Evolutionary conservation across 2,888 invertebrate genomes (phyloP).

Genomic region (Caenorhabditis parvicauda): DNA sequence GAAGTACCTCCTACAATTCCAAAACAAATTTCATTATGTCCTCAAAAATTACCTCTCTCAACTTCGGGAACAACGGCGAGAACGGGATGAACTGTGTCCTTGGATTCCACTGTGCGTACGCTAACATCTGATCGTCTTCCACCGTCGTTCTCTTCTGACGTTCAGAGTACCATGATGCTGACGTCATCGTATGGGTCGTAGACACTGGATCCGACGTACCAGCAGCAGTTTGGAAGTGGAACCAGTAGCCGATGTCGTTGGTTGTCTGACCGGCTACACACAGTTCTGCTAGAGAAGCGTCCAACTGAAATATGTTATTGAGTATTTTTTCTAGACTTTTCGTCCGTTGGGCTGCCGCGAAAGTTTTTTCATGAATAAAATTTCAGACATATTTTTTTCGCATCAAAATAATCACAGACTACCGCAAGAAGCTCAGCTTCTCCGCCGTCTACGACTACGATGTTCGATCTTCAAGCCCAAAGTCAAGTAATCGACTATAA

Average conservation of each 20-base stretch:
- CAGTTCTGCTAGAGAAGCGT: slow-evolving; percentile 33
- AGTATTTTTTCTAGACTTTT: too few species aligned
- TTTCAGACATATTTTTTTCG: too few species aligned
- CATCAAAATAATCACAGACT: slow-evolving; percentile 38
- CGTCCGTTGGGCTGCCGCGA: too few species aligned
- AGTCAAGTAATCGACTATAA: slow-evolving; percentile 21
- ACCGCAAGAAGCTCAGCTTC: slow-evolving; percentile 37
- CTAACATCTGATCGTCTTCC: slow-evolving; percentile 18
- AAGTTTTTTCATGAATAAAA: too few species aligned
- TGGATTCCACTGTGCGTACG: slow-evolving; percentile 31
- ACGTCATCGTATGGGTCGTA: too few species aligned
- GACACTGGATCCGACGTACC: slow-evolving; percentile 27
- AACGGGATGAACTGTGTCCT: slow-evolving; percentile 33
- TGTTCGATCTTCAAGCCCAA: neutral
- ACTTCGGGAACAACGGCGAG: slow-evolving; percentile 32
- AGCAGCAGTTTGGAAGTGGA: slow-evolving; percentile 30
- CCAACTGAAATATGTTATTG: slow-evolving; percentile 33
- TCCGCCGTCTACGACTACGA: slow-evolving; percentile 25
- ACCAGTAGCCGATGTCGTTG: slow-evolving; percentile 35
- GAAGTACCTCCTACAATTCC: too few species aligned
- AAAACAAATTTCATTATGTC: too few species aligned
- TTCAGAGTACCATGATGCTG: slow-evolving; percentile 22
- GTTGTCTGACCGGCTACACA: slow-evolving; percentile 34
- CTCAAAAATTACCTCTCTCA: slow-evolving; percentile 23
- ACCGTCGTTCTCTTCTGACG: slow-evolving; percentile 14